Base-by-base conservation (phyloP, 2,113 vertebrate genomes). In the Saguinus midas region DNA sequence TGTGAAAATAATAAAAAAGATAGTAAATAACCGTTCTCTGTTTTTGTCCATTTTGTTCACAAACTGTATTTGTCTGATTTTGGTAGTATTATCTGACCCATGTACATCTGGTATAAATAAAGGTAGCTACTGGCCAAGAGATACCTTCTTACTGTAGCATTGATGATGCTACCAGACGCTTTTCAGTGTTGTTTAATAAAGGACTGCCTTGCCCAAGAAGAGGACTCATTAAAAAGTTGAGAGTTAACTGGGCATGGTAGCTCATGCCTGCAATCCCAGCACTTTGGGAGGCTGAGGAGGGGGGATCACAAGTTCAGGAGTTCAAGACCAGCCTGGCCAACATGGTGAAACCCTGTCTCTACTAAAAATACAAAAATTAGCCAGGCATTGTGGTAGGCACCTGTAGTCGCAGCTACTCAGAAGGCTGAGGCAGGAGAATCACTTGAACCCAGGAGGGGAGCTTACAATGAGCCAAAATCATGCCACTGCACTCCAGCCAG, bases 171-270 rank as follows among this genome's bases (percentile, higher is more conserved):
- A 27, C 48, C 84, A 64, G 78, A 64, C 16, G 8, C 3, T 87
- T 91, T 96, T 50, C 32, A 64, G 50, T 75, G 21, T 50, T 93
- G 43, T 55, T 92, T 87, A 79, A 57, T 90, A 94, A 94, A 75
- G 27, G 43, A 84, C n/a, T 87, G 6, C 90, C 64, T 83, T 91
- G 48, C 5, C 43, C 9, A 75, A 90, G 32, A 35, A 92, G 64
- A 80, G 7, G 52, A 72, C 43, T 81, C 61, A 78, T 37, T 66
- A 82, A 82, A 82, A 90, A 90, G 40, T 14, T 68, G 23, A 66
- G 58, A 86, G 23, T 58, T 21, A 14, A 11, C 21, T 5, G 57
- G 57, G 57, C 57, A 58, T 23, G 18, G 57, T 58, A 3, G 57
- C 21, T 58, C 20, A 58, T 10, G 17, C 57, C 57, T 58, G 21